These are phyloP conservation scores for Rattus rattus DNA, from an alignment of 2,113 vertebrate species.

Conservation along the genomic window DNA sequence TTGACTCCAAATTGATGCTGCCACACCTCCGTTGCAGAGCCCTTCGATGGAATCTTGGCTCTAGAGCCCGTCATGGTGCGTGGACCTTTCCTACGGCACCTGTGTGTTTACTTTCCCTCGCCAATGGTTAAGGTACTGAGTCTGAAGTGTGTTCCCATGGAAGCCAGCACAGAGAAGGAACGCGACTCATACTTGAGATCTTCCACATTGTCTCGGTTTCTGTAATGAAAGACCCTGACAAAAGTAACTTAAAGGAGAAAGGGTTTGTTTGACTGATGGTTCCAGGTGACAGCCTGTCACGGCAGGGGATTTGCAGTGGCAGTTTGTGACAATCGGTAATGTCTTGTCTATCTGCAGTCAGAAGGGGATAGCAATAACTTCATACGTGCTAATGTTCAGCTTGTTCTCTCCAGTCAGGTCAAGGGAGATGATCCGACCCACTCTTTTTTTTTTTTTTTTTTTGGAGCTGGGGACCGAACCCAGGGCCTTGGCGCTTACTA, in stretches of 20 bases:
- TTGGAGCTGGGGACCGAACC: no score
- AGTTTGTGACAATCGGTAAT: not conserved
- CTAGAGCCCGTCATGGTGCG: accelerated
- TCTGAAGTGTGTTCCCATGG: not conserved
- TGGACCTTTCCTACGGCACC: not conserved
- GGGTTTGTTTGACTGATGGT: not conserved
- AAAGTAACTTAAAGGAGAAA: not conserved
- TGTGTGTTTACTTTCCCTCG: not conserved
- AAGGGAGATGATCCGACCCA: not conserved
- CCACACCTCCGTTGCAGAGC: not conserved
- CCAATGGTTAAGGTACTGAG: accelerated
- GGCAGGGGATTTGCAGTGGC: not conserved
- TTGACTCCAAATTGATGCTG: not conserved
- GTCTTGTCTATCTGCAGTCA: no score
- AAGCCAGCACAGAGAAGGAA: not conserved
- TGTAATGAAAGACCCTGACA: not conserved
- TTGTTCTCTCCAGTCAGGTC: not conserved
- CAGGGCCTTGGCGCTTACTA: no score
- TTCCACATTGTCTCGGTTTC: not conserved
- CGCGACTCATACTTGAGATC: not conserved
- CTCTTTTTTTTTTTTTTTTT: no score
- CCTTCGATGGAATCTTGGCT: not conserved
- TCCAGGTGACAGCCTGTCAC: no score
- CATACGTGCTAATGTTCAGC: no score
- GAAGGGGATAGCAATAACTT: not conserved